Conservation (phyloP, 1,140 invertebrate species). For the Wiebesia pumilae region DNA sequence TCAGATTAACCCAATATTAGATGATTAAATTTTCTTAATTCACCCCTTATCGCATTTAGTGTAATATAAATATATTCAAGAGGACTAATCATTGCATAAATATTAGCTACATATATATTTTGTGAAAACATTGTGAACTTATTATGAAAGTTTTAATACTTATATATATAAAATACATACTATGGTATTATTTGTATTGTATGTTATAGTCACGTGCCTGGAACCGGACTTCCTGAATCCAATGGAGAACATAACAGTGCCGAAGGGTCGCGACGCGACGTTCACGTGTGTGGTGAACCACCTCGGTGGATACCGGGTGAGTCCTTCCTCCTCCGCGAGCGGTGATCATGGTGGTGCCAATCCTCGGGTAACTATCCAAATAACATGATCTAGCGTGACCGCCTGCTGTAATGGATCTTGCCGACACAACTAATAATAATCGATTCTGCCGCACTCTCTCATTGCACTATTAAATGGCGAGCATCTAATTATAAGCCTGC, state of each 20-base stretch:
- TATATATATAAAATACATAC: not conserved
- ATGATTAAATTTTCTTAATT: no score
- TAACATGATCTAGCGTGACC: slow-evolving; percentile 61
- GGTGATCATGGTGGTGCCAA: slow-evolving; percentile 78
- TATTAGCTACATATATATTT: no score
- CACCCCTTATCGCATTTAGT: no score
- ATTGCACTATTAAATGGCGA: slow-evolving; percentile 37
- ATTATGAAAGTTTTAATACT: no score
- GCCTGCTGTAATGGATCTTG: slow-evolving; percentile 71
- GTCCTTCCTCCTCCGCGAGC: slow-evolving; percentile 85
- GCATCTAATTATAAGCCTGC: slow-evolving; percentile 33
- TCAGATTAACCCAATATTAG: no score
- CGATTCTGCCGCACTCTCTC: slow-evolving; percentile 56
- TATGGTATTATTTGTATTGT: not conserved
- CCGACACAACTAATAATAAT: slow-evolving; percentile 52
- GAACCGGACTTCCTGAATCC: slow-evolving; percentile 90
- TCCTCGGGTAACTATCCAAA: slow-evolving; percentile 75
- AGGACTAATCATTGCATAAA: no score
- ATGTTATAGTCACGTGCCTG: slow-evolving; percentile 78
- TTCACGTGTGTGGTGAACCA: slow-evolving; percentile 94
- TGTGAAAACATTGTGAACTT: no score
- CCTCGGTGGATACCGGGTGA: slow-evolving; percentile 94
- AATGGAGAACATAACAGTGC: slow-evolving; percentile 89
- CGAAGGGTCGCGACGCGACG: slow-evolving; percentile 89
- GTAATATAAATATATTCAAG: no score